Conservation (phyloP, 2,113 vertebrate species). For the Silurus asotus region DNA sequence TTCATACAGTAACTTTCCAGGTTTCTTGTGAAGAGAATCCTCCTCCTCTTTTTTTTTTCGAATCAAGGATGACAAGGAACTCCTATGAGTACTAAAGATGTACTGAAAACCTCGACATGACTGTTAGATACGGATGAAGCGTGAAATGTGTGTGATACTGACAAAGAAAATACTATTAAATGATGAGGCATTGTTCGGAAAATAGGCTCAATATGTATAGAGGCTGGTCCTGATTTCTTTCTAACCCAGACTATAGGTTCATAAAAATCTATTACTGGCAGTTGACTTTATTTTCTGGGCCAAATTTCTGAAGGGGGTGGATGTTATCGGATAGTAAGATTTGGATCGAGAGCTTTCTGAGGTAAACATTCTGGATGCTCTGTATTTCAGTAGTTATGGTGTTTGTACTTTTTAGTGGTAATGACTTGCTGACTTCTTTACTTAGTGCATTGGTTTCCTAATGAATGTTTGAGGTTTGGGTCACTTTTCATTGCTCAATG, state of each 20-base stretch:
- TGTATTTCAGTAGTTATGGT: too few relatives aligned
- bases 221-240: background rate
- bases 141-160: conserved; percentile 24
- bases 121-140: conserved; percentile 27
- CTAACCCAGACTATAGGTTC: background rate
- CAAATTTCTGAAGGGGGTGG: too few relatives aligned
- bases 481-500: too few relatives aligned
- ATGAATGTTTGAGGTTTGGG: too few relatives aligned
- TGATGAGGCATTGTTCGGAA: background rate
- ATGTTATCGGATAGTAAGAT: too few relatives aligned
- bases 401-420: too few relatives aligned
- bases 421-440: too few relatives aligned
- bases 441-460: too few relatives aligned
- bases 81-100: conserved; percentile 14
- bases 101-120: conserved; percentile 27
- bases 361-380: too few relatives aligned
- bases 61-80: conserved; percentile 17
- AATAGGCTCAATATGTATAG: background rate
- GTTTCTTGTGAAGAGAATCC: conserved; percentile 12
- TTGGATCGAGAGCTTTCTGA: too few relatives aligned
- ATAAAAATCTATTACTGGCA: background rate
- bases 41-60: conserved; percentile 6
- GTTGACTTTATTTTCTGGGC: too few relatives aligned
- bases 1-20: conserved; percentile 5
- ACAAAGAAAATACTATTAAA: conserved; percentile 9